Base-by-base conservation (phyloP, 2,888 invertebrate species). In the Pristionchus maxplancki region DNA sequence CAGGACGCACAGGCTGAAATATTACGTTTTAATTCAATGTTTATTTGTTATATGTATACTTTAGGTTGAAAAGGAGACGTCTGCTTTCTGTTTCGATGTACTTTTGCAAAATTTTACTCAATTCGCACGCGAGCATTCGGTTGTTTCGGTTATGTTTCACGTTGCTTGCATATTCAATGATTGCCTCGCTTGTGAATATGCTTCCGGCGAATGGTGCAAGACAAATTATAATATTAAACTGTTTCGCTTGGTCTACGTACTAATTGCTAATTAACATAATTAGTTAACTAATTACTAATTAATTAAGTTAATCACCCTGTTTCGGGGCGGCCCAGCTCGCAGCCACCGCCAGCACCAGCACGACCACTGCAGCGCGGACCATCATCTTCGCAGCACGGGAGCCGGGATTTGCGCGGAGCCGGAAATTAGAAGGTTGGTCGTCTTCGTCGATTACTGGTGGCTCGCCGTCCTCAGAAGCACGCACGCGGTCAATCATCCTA, bases 321-420 rank as follows among this genome's bases (percentile, higher is more conserved):
- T 74, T 37, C 40, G 74, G 74, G 24, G 74, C 74, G 20, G 74
- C 74, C 74, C 74, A 74, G 20, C 74, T 44, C 9, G 74, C 74
- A 4, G 74, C 74, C 5, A 74, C 74, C 17, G 40, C 74, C 40
- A 44, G 34, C 24, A 74, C 74, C 9, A 74, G 74, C 74, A 74
- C 74, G 74, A 74, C 40, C 74, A 40, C 40, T 44, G 74, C 74
- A 74, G 74, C 74, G 20, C 40, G 40, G 34, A 15, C 74, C 74
- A 74, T 74, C 74, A 40, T 74, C 40, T 24, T 40, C 37, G 40
- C 17, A 34, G 40, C 37, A 8, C n/a, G n/a, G n/a, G 24, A n/a
- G 40, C 74, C 40, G 74, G n/a, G 6, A n/a, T 28, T 28, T 17
- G 62, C 11, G 62, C 24, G 62, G 67, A 67, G 74, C 74, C 74